Percentiles rank a stretch among this genome's conserved stretches.
Evolutionary conservation across 30 jellyfish, hydroid and myxozoan species (phyloP).

Genomic region (Aurelia aurita): DNA sequence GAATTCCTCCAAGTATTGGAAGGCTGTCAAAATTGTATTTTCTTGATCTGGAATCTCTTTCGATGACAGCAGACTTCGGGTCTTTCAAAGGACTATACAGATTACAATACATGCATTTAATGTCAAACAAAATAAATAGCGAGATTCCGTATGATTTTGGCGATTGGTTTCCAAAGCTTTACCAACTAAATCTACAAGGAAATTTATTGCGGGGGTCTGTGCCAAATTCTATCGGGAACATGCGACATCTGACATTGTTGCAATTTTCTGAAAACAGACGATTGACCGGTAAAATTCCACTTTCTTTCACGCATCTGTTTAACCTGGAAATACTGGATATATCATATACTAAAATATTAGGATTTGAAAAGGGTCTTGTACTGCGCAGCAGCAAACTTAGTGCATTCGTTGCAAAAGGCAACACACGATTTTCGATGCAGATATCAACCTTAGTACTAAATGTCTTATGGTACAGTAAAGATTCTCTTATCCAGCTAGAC

Average conservation of each 20-base stretch:
- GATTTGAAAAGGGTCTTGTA: slow-evolving; percentile 64
- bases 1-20: slow-evolving; percentile 32
- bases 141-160: slow-evolving; percentile 67
- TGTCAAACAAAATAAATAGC: slow-evolving; percentile 49
- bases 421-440: slow-evolving; percentile 10
- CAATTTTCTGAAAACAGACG: slow-evolving; percentile 47
- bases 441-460: slow-evolving; percentile 20
- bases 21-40: slow-evolving; percentile 33
- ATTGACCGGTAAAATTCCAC: slow-evolving; percentile 48
- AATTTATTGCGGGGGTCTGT: slow-evolving; percentile 30
- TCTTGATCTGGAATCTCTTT: slow-evolving; percentile 58
- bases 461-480: slow-evolving; percentile 12
- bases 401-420: slow-evolving; percentile 51
- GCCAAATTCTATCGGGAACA: slow-evolving; percentile 57
- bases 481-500: slow-evolving; percentile 49
- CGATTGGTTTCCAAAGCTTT: slow-evolving; percentile 67
- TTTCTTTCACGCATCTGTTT: slow-evolving; percentile 37
- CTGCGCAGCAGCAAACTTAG: slow-evolving; percentile 17
- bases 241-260: slow-evolving; percentile 19
- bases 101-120: slow-evolving; percentile 31
- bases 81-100: slow-evolving; percentile 34
- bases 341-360: slow-evolving; percentile 38
- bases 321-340: slow-evolving; percentile 51
- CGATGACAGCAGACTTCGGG: slow-evolving; percentile 29
- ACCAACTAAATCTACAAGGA: slow-evolving; percentile 32